Base-by-base conservation (phyloP, 1,140 invertebrate species). In the Wiebesia pumilae region DNA sequence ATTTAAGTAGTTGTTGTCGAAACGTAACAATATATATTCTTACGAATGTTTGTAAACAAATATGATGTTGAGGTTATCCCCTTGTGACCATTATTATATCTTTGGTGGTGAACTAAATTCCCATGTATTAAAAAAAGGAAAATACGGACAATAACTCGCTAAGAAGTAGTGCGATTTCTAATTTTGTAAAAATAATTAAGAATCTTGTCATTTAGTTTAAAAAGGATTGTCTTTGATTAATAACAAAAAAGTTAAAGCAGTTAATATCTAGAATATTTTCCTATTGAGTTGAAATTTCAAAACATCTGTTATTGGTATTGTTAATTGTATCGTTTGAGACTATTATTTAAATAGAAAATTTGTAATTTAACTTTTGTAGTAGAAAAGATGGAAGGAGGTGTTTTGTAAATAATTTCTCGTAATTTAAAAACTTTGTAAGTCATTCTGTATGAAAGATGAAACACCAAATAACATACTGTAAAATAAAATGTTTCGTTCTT, bases 391-490 rank as follows among this genome's bases (percentile, higher is more conserved):
- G 71, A 24, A 78, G 43, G 24, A 19, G 35, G 62, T 83, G n/a
- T 78, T 85, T 79, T 87, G 85, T 87, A 87, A 79, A 87, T 87
- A 87, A 78, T 87, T 69, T 30, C 10, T 83, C 7, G 35, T 80
- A 69, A 83, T 86, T 78, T 83, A 83, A 82, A 83, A 79, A 71
- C 71, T 54, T 79, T 87, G 35, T 83, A 83, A 83, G 40, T 79
- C 0, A 83, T 78, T 75, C 40, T 79, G n/a, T 83, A 80, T 47
- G n/a, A 81, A 73, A 73, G 30, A n/a, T 73, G 58, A 80, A 86
- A 83, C 30, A 80, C 65, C 73, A 79, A 83, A 65, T 65, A 38
- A 69, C 43, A 69, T 82, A 33, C 9, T 75, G 40, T 83, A 67
- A 80, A 67, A 43, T 83, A 69, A 67, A 77, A 38, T 71, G 62